Percentiles rank a stretch among this genome's conserved stretches.
phyloP scores from a whole-genome alignment of 2,797 vertebrate species.

The Scyliorhinus canicula region DNA sequence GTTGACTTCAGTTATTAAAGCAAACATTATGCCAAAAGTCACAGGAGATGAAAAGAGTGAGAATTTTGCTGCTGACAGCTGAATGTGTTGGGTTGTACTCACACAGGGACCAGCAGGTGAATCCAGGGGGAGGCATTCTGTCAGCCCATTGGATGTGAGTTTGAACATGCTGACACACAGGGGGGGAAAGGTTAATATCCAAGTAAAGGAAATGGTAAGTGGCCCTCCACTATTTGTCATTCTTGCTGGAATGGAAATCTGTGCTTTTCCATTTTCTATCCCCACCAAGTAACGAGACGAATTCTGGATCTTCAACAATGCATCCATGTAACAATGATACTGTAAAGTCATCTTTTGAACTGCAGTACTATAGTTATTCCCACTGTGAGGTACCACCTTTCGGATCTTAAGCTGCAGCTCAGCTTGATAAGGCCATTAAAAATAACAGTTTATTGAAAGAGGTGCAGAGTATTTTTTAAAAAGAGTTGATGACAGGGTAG shows the following conservation, averaged over 20 bases:
- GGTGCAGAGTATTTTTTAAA: not conserved
- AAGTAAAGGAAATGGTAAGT: not conserved
- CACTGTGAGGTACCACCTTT: not conserved
- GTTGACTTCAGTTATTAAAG: slow-evolving; percentile 57
- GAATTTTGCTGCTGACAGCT: slow-evolving; percentile 70
- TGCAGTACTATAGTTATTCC: not conserved
- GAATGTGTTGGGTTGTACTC: slow-evolving; percentile 65
- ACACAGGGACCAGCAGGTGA: slow-evolving; percentile 58
- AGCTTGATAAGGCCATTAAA: not conserved
- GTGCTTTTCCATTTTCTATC: not conserved
- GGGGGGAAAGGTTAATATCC: slow-evolving; percentile 62
- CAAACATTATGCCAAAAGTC: slow-evolving; percentile 68
- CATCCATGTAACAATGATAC: not conserved
- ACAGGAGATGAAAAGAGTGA: slow-evolving; percentile 61
- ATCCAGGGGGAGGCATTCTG: slow-evolving; percentile 63
- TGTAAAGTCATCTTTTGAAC: not conserved
- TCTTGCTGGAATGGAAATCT: not conserved
- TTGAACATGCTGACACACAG: slow-evolving; percentile 69
- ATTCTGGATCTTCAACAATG: not conserved
- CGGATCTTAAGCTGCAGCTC: not conserved
- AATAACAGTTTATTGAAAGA: not conserved
- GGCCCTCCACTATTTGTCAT: not conserved
- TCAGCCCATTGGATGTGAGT: slow-evolving; percentile 72
- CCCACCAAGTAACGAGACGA: not conserved
- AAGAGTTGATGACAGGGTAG: not conserved